Evolutionary conservation across 2,113 vertebrate species (phyloP), one percentile per base, ranked within the genome.

Genomic region (Rhinoptilus africanus): DNA sequence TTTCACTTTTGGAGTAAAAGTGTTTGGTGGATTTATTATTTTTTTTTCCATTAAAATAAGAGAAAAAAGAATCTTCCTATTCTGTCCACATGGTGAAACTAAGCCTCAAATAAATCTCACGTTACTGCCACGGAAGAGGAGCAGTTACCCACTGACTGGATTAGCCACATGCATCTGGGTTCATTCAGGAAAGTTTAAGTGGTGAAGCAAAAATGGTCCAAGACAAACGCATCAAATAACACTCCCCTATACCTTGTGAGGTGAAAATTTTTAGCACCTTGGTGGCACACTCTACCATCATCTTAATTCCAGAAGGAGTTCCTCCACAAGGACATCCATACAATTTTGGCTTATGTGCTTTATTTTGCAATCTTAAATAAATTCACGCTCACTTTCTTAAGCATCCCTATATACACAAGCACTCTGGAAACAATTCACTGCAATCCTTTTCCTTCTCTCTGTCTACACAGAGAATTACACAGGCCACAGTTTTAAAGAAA

Each of bases 341-440:
- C n/a, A 71, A 50, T 86, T 84, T 74, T 62, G 30, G 48, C 71
- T 89, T 75, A 77, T 4, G 7, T 26, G 48, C 51, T 78, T 91
- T 85, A 63, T 67, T 91, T 85, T 35, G 72, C 73, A 39, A 10
- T 51, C 20, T 78, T 85, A 86, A 82, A 84, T 51, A 92, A 80
- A 92, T 81, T 66, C 27, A 48, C 41, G 81, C 56, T 91, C 75
- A 45, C 57, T 81, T 89, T 68, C 71, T 56, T 71, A 66, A 89
- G 75, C 77, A 84, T 41, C 37, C n/a, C 66, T 73, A 35, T 53
- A 54, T n/a, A 87, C 4, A 51, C 45, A 76, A 77, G 69, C 60
- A 60, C 84, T 89, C 56, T 88, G 85, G 91, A 95, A 94, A 93
- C 90, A 91, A 94, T 86, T 85, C 82, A 43, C 56, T 78, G 54